Evolutionary conservation across 2,113 vertebrate species (phyloP).

Genomic region (Oreochromis aureus): DNA sequence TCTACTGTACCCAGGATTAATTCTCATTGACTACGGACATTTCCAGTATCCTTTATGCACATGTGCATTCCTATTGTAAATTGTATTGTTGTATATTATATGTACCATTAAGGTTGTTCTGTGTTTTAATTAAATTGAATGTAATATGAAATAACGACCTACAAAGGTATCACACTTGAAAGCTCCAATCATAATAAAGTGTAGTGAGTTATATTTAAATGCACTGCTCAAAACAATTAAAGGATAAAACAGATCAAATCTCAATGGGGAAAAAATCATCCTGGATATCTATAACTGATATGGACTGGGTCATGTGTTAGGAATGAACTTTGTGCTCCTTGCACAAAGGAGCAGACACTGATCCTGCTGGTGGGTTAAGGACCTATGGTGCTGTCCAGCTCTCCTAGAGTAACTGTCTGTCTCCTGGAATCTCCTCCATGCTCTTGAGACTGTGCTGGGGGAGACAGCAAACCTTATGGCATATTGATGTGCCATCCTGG

Average conservation of each 20-base stretch:
- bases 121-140: not conserved
- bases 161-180: not conserved
- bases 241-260: not conserved
- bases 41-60: conserved; percentile 95
- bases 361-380: not conserved
- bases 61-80: not conserved
- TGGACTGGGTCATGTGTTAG: not conserved
- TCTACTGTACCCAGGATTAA: conserved; percentile 91
- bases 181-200: not conserved
- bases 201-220: not conserved
- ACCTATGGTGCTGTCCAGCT: not conserved
- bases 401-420: not conserved
- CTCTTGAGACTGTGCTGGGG: not conserved
- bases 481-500: not conserved
- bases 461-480: not conserved
- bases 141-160: not conserved
- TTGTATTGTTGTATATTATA: not conserved
- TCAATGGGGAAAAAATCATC: not conserved
- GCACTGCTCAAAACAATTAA: not conserved
- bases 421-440: not conserved
- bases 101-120: not conserved
- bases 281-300: not conserved
- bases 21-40: conserved; percentile 94
- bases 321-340: not conserved
- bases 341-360: not conserved